Evolutionary conservation across 2,797 vertebrate genomes (phyloP).

Genomic region (Rhadinocentrus ornatus): DNA sequence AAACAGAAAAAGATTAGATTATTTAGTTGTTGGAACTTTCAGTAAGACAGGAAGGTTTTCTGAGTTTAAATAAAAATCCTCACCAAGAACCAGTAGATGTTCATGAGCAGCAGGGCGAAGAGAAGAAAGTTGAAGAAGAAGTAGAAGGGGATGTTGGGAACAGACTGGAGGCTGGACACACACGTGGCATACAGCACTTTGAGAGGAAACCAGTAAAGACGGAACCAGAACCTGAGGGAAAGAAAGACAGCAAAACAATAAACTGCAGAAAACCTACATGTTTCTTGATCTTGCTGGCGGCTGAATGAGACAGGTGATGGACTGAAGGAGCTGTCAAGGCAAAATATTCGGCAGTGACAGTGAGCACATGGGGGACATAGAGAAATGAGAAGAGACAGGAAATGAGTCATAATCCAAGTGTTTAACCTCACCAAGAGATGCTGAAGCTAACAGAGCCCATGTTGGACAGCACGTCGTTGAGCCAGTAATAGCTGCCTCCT

Average conservation of each 20-base stretch:
- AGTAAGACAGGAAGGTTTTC: too few relatives aligned
- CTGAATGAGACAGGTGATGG: background rate
- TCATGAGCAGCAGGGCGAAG: constrained; percentile 91
- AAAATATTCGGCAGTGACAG: background rate
- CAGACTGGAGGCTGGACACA: constrained; percentile 88
- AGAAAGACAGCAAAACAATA: background rate
- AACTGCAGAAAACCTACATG: background rate
- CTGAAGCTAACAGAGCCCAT: constrained; percentile 91
- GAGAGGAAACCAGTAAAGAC: constrained; percentile 98
- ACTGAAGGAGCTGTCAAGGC: background rate
- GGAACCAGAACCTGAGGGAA: constrained; percentile 94
- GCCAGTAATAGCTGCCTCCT: constrained; percentile 81
- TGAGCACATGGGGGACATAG: background rate
- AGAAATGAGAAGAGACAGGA: background rate
- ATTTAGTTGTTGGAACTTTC: background rate
- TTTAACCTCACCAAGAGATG: constrained; percentile 86
- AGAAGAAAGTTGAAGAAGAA: constrained; percentile 98
- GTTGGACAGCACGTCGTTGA: constrained; percentile 90
- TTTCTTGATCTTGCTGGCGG: background rate
- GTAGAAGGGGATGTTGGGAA: constrained; percentile 95
- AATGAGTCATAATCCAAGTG: background rate
- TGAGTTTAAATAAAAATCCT: constrained; percentile 59
- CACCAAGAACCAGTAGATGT: constrained; percentile 99
- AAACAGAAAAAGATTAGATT: background rate
- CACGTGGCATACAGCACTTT: constrained; percentile 94